Percentiles rank a stretch among this genome's conserved stretches.
Conservation (phyloP, 2,888 invertebrate genomes). For the Metalampra italica region DNA sequence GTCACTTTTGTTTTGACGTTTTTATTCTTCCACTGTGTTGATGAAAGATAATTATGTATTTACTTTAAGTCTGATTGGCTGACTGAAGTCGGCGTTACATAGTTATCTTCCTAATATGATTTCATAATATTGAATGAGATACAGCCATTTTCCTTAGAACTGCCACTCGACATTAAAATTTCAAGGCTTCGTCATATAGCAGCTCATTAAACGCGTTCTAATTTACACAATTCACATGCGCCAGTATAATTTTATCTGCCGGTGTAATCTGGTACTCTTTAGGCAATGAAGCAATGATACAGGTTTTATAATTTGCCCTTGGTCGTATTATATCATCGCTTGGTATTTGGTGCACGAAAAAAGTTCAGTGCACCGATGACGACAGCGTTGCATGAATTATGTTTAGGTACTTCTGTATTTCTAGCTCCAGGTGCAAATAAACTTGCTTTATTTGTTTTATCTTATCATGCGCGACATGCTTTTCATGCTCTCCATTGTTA, state of each 20-base stretch:
- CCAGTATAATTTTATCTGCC: slow-evolving; percentile 14
- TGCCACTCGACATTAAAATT: too few species aligned
- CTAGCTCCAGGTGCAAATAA: neutral
- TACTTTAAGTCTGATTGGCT: too few species aligned
- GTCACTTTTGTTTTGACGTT: neutral
- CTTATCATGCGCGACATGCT: slow-evolving; percentile 30
- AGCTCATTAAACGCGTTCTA: neutral
- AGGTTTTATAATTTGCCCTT: slow-evolving; percentile 45
- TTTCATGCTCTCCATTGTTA: slow-evolving; percentile 45
- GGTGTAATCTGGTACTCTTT: slow-evolving; percentile 31
- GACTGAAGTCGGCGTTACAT: too few species aligned
- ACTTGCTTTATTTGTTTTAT: neutral
- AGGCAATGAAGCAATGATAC: slow-evolving; percentile 40
- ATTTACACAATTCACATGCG: slow-evolving; percentile 9
- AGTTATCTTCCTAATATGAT: too few species aligned
- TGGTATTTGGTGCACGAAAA: slow-evolving; percentile 41
- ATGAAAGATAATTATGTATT: too few species aligned
- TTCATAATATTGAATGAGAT: neutral
- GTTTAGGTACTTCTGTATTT: neutral
- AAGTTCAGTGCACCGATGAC: slow-evolving; percentile 56
- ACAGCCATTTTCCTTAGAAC: neutral
- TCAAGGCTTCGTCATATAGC: too few species aligned
- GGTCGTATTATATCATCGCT: slow-evolving; percentile 50
- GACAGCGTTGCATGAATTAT: slow-evolving; percentile 22
- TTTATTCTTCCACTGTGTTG: neutral